phyloP scores from a whole-genome alignment of 2,797 vertebrate genomes.

The Typhlichthys eigenmanni region DNA sequence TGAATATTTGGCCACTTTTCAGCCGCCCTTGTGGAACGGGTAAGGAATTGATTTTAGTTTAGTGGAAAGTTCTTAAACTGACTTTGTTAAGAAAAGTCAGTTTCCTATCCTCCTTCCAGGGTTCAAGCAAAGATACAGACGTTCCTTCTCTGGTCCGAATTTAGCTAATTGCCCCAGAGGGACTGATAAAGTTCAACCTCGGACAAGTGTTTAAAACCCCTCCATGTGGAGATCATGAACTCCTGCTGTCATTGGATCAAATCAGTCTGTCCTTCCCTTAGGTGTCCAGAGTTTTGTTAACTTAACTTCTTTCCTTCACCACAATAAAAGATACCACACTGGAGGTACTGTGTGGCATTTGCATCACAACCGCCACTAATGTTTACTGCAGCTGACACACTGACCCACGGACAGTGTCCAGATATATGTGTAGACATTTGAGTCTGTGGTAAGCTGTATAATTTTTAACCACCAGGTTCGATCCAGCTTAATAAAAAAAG shows the following conservation, averaged over 20 bases:
- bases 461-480: background rate
- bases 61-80: background rate
- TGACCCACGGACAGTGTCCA: background rate
- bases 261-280: too few relatives aligned
- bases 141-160: too few relatives aligned
- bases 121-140: too few relatives aligned
- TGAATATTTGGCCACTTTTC: constrained; percentile 13
- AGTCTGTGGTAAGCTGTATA: background rate
- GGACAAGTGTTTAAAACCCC: too few relatives aligned
- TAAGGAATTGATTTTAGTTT: constrained; percentile 1
- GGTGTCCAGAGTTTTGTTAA: too few relatives aligned
- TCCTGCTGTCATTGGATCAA: too few relatives aligned
- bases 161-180: too few relatives aligned
- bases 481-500: constrained; percentile 7
- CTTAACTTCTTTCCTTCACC: too few relatives aligned
- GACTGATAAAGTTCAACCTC: too few relatives aligned
- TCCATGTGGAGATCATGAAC: too few relatives aligned
- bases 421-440: too few relatives aligned
- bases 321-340: background rate
- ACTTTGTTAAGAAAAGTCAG: background rate
- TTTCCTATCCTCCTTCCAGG: too few relatives aligned
- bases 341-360: background rate
- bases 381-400: background rate
- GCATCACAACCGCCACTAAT: background rate
- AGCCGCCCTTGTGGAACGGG: constrained; percentile 7